A percentile compares a stretch with the other conserved stretches of the same genome.
Conservation (phyloP, 2,113 vertebrate genomes). For the Epinephelus moara region DNA sequence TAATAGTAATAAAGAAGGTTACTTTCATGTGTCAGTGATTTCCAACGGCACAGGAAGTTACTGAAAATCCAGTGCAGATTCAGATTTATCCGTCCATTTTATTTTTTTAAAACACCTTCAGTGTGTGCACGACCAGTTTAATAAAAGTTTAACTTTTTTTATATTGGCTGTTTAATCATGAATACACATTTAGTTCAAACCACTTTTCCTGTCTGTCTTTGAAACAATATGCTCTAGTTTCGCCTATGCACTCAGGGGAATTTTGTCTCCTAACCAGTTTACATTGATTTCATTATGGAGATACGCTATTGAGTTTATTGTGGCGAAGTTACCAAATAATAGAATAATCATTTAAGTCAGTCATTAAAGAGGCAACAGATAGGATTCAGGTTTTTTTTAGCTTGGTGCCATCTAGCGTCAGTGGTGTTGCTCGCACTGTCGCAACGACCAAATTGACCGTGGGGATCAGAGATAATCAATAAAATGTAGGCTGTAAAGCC, state of each 20-base stretch:
- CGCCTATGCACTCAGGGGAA: background rate
- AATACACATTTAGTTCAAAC: background rate
- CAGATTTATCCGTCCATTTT: background rate
- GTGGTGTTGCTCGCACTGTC: too few species aligned
- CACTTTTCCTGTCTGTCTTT: background rate
- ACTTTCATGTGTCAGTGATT: conserved; percentile 39
- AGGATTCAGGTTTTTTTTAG: too few species aligned
- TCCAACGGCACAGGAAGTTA: conserved; percentile 21
- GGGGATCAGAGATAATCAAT: too few species aligned
- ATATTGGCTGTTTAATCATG: conserved; percentile 9
- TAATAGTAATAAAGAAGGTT: conserved; percentile 4
- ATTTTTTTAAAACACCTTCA: background rate
- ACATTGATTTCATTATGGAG: background rate
- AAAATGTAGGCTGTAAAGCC: too few species aligned
- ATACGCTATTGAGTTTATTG: background rate
- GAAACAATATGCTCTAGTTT: background rate
- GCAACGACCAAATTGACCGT: too few species aligned
- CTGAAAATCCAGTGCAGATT: conserved; percentile 28
- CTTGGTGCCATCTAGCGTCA: too few species aligned
- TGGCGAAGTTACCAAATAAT: background rate
- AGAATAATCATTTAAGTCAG: too few species aligned
- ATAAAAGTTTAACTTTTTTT: background rate
- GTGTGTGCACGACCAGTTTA: background rate
- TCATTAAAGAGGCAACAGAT: too few species aligned
- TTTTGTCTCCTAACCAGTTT: background rate